Evolutionary conservation across 2,797 vertebrate species (phyloP).

Genomic region (Vipera ursinii): DNA sequence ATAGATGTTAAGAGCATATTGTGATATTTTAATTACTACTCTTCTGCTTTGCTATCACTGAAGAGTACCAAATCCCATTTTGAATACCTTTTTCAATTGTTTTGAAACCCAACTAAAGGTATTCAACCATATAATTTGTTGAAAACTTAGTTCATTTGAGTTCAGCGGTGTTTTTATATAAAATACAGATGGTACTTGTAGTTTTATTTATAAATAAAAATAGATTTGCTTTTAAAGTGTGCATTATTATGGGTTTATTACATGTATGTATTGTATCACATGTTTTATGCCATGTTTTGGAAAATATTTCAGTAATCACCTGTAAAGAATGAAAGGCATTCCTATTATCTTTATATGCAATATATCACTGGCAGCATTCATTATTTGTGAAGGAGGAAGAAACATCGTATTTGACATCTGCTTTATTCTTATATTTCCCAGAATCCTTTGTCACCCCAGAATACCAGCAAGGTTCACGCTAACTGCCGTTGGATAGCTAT

Average conservation of each 20-base stretch:
- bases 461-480: slow-evolving; percentile 66
- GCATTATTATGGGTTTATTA: slow-evolving; percentile 19
- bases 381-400: slow-evolving; percentile 26
- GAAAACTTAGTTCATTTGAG: slow-evolving; percentile 13
- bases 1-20: neutral
- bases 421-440: slow-evolving; percentile 61
- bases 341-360: neutral
- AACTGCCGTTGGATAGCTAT: slow-evolving; percentile 63
- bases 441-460: slow-evolving; percentile 68
- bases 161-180: slow-evolving; percentile 17
- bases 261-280: slow-evolving; percentile 36
- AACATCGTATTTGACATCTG: slow-evolving; percentile 3
- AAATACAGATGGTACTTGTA: neutral
- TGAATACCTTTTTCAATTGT: neutral
- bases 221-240: slow-evolving; percentile 13
- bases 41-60: slow-evolving; percentile 38
- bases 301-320: slow-evolving; percentile 20
- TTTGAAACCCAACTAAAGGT: neutral
- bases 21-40: slow-evolving; percentile 12
- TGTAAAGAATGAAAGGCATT: slow-evolving; percentile 34
- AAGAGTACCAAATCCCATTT: slow-evolving; percentile 29
- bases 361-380: slow-evolving; percentile 45
- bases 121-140: neutral
- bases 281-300: slow-evolving; percentile 23
- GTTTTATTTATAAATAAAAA: neutral